Evolutionary conservation across 30 jellyfish, hydroid and myxozoan genomes (phyloP).

Genomic region (Rhopilema esculentum): DNA sequence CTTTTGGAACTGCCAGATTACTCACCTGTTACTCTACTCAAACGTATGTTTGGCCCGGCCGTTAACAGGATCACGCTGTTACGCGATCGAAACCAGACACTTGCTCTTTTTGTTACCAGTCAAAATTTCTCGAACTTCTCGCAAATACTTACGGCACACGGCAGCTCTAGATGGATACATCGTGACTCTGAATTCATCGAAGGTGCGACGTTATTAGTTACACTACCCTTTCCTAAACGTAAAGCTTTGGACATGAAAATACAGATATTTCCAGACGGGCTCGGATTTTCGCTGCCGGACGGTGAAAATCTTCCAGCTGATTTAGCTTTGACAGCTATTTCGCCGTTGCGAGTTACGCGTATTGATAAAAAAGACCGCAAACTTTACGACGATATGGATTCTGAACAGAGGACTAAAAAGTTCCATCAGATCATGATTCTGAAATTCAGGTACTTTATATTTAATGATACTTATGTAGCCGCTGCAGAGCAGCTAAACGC

Average conservation of each 20-base stretch:
- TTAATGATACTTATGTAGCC: conserved; percentile 94
- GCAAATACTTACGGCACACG: conserved; percentile 85
- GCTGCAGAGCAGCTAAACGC: conserved; percentile 93
- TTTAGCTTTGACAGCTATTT: conserved; percentile 91
- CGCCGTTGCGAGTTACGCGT: conserved; percentile 72
- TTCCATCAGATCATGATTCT: conserved; percentile 70
- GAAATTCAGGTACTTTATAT: conserved; percentile 78
- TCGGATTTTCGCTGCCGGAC: conserved; percentile 91
- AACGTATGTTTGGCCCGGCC: conserved; percentile 85
- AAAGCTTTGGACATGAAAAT: conserved; percentile 97
- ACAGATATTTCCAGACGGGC: conserved; percentile 82
- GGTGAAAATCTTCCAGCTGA: conserved; percentile 93
- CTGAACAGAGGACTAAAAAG: conserved; percentile 50
- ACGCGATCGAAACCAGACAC: conserved; percentile 94
- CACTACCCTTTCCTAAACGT: conserved; percentile 95
- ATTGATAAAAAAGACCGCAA: conserved; percentile 53
- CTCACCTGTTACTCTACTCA: conserved; percentile 91
- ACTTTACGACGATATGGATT: conserved; percentile 30
- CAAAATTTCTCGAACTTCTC: conserved; percentile 81
- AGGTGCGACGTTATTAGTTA: conserved; percentile 90
- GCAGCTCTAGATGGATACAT: conserved; percentile 97
- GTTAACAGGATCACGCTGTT: conserved; percentile 74
- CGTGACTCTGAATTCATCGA: conserved; percentile 79
- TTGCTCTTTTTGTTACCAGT: conserved; percentile 85
- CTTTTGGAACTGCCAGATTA: conserved; percentile 89